Base-by-base conservation (phyloP, 2,797 vertebrate species). In the Lithobates sylvaticus region DNA sequence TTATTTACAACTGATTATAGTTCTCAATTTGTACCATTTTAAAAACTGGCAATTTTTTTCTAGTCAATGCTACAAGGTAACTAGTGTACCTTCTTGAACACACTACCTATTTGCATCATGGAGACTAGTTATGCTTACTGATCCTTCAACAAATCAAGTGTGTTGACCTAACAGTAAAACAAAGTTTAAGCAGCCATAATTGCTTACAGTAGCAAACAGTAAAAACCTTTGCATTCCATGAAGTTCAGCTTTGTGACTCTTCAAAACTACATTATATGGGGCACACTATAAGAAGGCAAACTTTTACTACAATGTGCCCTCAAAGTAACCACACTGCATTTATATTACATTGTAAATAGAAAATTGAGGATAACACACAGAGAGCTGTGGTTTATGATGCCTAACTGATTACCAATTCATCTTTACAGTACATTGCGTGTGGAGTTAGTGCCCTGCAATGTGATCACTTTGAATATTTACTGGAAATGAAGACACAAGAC, bases 401-500 rank as follows among this genome's bases (percentile, higher is more conserved):
- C 73, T 85, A 87, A 89, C 27, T 32, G 79, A 88, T 86, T 75
- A 83, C 65, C 86, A 90, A 47, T 90, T 90, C 90, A 91, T 76
- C 50, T 84, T 89, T 88, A 90, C 81, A 89, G 81, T 78, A 78
- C 73, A 88, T 9, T 72, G 65, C 84, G 50, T 84, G 16, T 27
- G 83, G 68, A 47, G 73, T 72, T 85, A 72, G 69, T 70, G 47
- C 67, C 69, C 36, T 84, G 81, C 54, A 69, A 88, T 76, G 70
- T 0, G 47, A 80, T 78, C 79, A 77, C 67, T 8, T 0, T 54
- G 71, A 89, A 78, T 61, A 39, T 23, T 65, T 10, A 27, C 81
- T 84, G 61, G 39, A 71, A 84, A 61, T 68, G 29, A 73, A 75
- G 72, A 74, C 32, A 42, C 26, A 42, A 27, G 54, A 18, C 3